These are phyloP conservation scores for Pelusios castaneus DNA, from an alignment of 2,113 vertebrate genomes.

Conservation along the genomic window DNA sequence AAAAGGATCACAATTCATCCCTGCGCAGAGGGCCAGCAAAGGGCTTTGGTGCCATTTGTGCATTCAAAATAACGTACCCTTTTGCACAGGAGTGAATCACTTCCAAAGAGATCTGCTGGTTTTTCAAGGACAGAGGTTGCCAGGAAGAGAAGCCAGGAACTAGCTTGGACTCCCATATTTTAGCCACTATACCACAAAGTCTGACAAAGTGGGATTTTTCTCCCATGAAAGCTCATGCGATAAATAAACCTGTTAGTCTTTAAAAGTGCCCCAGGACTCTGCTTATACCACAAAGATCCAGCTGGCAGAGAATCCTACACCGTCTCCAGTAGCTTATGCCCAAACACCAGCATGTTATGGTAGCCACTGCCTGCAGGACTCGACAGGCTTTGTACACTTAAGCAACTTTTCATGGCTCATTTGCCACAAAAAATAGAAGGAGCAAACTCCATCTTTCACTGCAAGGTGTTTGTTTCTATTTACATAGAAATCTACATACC, in stretches of 20 bases:
- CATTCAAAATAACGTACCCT: not conserved
- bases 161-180: not conserved
- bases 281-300: not conserved
- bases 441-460: not conserved
- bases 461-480: not conserved
- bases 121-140: not conserved
- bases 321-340: too few relatives aligned
- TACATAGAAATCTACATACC: not conserved
- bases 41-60: not conserved
- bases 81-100: not conserved
- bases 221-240: too few relatives aligned
- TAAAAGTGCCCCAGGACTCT: too few relatives aligned
- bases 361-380: not conserved
- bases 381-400: not conserved
- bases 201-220: too few relatives aligned
- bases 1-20: not conserved
- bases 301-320: not conserved
- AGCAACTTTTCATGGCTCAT: not conserved
- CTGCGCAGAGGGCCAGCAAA: not conserved
- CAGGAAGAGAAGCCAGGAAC: not conserved
- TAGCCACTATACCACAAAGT: too few relatives aligned
- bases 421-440: not conserved
- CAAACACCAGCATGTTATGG: not conserved
- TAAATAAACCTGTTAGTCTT: too few relatives aligned
- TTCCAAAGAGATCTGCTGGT: accelerated